Conservation (phyloP, 2,113 vertebrate species). For the Cavia porcellus region DNA sequence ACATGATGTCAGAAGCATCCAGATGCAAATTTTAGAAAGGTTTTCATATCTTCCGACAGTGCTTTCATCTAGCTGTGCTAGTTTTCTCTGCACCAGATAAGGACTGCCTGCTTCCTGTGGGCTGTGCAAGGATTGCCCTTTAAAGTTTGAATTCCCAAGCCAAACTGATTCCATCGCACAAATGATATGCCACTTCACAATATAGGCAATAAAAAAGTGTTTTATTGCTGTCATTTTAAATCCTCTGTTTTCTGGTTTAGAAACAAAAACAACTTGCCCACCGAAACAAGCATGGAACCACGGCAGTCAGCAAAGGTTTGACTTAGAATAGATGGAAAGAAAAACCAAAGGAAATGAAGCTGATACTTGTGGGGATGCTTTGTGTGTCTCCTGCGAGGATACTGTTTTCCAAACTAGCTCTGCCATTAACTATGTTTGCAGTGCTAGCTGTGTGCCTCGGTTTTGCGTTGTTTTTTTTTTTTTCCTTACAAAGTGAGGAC, state of each 20-base stretch:
- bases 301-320: constrained; percentile 15
- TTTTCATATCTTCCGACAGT: constrained; percentile 34
- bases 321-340: background rate
- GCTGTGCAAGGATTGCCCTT: constrained; percentile 47
- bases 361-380: background rate
- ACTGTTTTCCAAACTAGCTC: background rate
- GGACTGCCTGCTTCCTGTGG: constrained; percentile 31
- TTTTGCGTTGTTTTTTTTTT: background rate
- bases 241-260: background rate
- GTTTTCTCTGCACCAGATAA: constrained; percentile 61
- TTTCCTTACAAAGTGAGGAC: background rate
- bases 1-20: constrained; percentile 50
- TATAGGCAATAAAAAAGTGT: background rate
- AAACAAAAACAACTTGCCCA: constrained; percentile 12
- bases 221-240: constrained; percentile 5
- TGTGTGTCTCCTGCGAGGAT: background rate
- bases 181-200: background rate
- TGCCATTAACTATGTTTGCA: background rate
- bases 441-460: background rate
- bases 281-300: background rate
- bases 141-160: constrained; percentile 43
- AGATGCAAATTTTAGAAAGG: constrained; percentile 50
- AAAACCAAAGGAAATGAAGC: background rate
- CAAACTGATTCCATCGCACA: constrained; percentile 51
- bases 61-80: constrained; percentile 53